These are phyloP conservation scores for Tauraco hartlaubi DNA, from an alignment of 2,797 vertebrate species.

Conservation along the genomic window DNA sequence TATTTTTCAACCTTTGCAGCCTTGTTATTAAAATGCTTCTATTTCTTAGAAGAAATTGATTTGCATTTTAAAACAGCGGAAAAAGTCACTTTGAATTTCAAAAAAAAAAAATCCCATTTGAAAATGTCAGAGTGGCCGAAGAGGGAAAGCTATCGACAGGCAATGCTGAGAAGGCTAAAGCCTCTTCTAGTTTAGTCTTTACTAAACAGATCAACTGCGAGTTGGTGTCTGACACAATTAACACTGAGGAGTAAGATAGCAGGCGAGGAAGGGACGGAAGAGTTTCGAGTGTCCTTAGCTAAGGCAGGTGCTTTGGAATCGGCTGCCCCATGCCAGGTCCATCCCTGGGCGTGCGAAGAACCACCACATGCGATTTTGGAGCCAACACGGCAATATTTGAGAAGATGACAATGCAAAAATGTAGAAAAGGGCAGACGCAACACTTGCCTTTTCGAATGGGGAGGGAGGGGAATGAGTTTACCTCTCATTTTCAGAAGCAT, in stretches of 20 bases:
- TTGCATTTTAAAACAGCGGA: constrained; percentile 46
- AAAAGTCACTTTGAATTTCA: constrained; percentile 31
- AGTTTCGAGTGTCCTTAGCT: not conserved
- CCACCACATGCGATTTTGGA: fast-evolving
- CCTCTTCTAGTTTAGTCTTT: constrained; percentile 20
- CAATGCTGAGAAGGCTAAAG: constrained; percentile 25
- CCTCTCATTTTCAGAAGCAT: not conserved
- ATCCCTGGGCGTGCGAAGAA: not conserved
- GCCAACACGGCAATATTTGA: not conserved
- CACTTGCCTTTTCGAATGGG: not conserved
- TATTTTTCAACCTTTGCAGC: not conserved
- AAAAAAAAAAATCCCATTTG: not conserved
- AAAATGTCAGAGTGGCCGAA: constrained; percentile 46
- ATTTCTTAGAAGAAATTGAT: not conserved
- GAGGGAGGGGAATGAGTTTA: not conserved
- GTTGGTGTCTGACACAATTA: constrained; percentile 49
- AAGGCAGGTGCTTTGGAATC: fast-evolving
- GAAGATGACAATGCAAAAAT: not conserved
- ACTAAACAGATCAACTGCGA: constrained; percentile 38
- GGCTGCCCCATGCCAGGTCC: not conserved
- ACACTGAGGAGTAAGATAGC: not conserved
- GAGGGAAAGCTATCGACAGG: constrained; percentile 8
- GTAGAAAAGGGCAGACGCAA: not conserved
- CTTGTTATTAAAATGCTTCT: not conserved
- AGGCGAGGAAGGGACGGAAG: not conserved